Base-by-base conservation (phyloP, 1,140 invertebrate species). In the Luehdorfia chinensis region DNA sequence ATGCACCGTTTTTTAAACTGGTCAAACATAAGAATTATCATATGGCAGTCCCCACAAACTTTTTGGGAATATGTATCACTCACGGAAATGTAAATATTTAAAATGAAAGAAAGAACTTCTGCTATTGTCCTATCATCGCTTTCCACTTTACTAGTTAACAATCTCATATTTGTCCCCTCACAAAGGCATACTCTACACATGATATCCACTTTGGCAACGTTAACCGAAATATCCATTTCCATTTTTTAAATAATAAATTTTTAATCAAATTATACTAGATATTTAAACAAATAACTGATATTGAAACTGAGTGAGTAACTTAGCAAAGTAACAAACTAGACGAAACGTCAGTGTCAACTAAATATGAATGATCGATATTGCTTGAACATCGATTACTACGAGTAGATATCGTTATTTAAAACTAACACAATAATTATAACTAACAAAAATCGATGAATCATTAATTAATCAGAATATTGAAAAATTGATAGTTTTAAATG, bases 1-100 rank as follows among this genome's bases (percentile, higher is more conserved):
- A 69, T 39, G 39, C 73, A 80, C 1, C 60, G 64, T 2, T 66
- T 60, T 55, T 72, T 83, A 28, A 83, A 80, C n/a, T 64, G 58
- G 21, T 73, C 66, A 19, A 67, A 64, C 33, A 72, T 73, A 27
- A 47, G 59, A 50, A 79, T 53, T 13, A 66, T 50, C 11, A 15
- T 15, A 15, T 62, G 62, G 47, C 78, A 83, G 11, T 69, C 67
- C 27, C 36, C 39, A 47, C 78, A 83, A 27, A 83, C 54, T 33
- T 75, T 70, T 52, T 75, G 66, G 3, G 78, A 66, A 32, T 70
- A 56, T 30, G 43, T 55, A 49, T 77, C 59, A 7, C 59, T 66
- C 8, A 50, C 30, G 49, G 53, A 66, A 47, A 79, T 58, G 39
- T 65, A 62, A 23, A 73, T 50, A 62, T 71, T 66, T n/a, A 57